phyloP scores from a whole-genome alignment of 2,888 invertebrate genomes.

The Laothoe populi region DNA sequence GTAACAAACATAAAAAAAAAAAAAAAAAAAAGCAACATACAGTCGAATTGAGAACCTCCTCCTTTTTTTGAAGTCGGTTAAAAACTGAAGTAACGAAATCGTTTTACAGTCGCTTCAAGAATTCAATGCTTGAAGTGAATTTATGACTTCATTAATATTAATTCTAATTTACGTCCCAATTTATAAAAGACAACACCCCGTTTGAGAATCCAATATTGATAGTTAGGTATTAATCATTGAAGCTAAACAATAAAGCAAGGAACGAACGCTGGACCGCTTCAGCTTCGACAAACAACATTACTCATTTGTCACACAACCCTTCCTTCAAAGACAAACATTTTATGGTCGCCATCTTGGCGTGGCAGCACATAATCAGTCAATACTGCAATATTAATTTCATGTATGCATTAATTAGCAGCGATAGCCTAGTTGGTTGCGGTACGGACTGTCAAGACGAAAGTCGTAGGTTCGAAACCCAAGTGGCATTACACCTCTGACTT shows the following conservation, averaged over 20 bases:
- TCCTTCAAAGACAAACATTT: slow-evolving; percentile 60
- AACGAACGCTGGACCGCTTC: slow-evolving; percentile 53
- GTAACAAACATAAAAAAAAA: no score
- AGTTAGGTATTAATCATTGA: slow-evolving; percentile 62
- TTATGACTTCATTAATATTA: slow-evolving; percentile 2
- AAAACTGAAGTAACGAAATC: no score
- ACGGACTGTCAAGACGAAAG: no score
- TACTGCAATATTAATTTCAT: neutral
- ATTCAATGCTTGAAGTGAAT: neutral
- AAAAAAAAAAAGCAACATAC: no score
- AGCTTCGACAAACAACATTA: slow-evolving; percentile 67
- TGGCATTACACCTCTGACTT: no score
- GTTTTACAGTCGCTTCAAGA: neutral
- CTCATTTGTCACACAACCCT: slow-evolving; percentile 68
- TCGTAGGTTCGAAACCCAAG: no score
- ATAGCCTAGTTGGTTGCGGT: no score
- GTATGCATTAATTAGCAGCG: no score
- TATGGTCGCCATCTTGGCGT: slow-evolving; percentile 14
- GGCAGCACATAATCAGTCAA: neutral
- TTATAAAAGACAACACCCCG: slow-evolving; percentile 16
- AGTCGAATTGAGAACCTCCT: no score
- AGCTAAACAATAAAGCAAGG: slow-evolving; percentile 62
- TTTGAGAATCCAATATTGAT: slow-evolving; percentile 22
- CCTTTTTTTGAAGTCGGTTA: no score
- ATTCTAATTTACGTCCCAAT: slow-evolving; percentile 15